These are phyloP conservation scores for Podarcis lilfordi DNA, from an alignment of 2,797 vertebrate species.

Conservation along the genomic window DNA sequence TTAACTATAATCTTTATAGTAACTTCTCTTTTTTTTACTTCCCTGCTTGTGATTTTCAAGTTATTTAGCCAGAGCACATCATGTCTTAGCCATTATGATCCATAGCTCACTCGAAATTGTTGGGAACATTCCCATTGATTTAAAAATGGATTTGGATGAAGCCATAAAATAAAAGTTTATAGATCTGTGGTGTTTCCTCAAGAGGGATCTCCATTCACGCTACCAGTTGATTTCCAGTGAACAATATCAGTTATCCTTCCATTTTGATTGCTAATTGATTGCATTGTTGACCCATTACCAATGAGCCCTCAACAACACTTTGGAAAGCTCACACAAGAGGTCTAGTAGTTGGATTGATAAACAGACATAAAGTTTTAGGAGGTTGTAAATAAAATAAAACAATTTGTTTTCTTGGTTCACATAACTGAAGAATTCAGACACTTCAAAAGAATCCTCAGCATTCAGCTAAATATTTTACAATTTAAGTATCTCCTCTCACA, in stretches of 20 bases:
- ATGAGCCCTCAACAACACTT: neutral
- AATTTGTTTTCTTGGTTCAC: neutral
- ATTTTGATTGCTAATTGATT: constrained; percentile 1
- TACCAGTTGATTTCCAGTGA: neutral
- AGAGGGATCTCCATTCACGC: neutral
- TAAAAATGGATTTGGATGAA: neutral
- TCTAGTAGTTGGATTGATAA: neutral
- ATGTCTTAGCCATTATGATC: neutral
- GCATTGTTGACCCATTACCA: neutral
- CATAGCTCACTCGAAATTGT: neutral
- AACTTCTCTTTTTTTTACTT: neutral
- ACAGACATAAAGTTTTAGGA: neutral
- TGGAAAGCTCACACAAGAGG: neutral
- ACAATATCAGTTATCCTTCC: neutral
- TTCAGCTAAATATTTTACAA: neutral
- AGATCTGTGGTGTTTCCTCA: neutral
- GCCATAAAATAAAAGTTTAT: neutral
- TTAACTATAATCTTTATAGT: neutral
- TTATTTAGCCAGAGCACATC: neutral
- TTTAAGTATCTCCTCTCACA: neutral
- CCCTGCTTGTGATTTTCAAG: neutral
- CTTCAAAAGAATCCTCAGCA: neutral
- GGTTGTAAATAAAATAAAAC: neutral
- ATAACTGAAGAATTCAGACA: neutral
- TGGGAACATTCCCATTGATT: neutral